phyloP scores from a whole-genome alignment of 2,888 invertebrate species.

The Linnaemya vulpina region DNA sequence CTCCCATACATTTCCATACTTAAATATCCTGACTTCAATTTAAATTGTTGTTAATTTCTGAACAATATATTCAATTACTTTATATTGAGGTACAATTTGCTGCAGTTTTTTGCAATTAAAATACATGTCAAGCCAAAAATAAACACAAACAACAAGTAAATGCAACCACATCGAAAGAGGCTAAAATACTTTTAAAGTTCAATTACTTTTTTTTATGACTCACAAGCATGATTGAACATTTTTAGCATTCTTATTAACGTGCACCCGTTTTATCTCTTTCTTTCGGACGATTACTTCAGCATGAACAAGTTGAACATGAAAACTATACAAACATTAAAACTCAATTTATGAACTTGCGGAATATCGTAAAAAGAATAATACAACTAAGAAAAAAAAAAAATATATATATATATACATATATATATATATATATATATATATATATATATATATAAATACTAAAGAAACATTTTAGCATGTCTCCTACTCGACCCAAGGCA shows the following conservation, averaged over 20 bases:
- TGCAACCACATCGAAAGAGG: conserved; percentile 32
- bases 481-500: conserved; percentile 67
- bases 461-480: conserved; percentile 61
- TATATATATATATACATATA: no score
- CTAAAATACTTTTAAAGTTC: conserved; percentile 60
- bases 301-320: conserved; percentile 61
- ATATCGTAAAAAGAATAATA: conserved; percentile 52
- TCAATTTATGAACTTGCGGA: conserved; percentile 73
- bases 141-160: conserved; percentile 38
- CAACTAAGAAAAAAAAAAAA: conserved; percentile 9
- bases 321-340: conserved; percentile 67
- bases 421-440: no score
- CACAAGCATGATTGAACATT: conserved; percentile 53
- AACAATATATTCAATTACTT: conserved; percentile 68
- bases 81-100: conserved; percentile 59
- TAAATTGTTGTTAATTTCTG: conserved; percentile 65
- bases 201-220: conserved; percentile 53
- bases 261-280: conserved; percentile 12
- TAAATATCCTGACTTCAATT: conserved; percentile 41
- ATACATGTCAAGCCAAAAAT: conserved; percentile 61
- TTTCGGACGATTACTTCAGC: conserved; percentile 46
- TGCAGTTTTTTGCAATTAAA: conserved; percentile 71
- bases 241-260: neutral
- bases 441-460: no score
- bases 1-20: conserved; percentile 28